Evolutionary conservation across 1,140 invertebrate species (phyloP), one percentile per base, ranked within the genome.

Genomic region (Drosophila azteca): DNA sequence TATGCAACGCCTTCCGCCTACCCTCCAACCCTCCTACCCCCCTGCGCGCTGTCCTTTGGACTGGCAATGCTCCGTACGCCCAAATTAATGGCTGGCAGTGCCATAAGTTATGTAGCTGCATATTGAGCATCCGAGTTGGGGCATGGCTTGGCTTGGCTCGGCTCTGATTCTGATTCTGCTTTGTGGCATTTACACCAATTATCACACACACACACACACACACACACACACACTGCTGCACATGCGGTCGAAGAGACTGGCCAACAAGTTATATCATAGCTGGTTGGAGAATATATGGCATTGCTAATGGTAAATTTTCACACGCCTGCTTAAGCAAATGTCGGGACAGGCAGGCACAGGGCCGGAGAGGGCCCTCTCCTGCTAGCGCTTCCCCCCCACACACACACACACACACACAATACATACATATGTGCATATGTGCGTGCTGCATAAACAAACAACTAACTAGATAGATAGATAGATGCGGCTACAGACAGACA

Each of bases 41-140:
- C 22, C 41, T 29, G 24, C 54, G 24, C 24, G 24, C 24, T 26
- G 5, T 20, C 46, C 22, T 13, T 8, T 17, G 46, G 31, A 31
- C 8, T 46, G 6, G 26, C 6, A 26, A 9, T 7, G 5, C 22
- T 7, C 55, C 15, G 29, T 52, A 74, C 49, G 65, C 62, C 63
- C 69, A 88, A 87, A 87, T 87, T 87, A 87, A 88, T 87, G 82
- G 79, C 78, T 65, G 82, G 69, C 65, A 65, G 66, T 70, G 66
- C 74, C 83, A 87, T 87, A 88, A 87, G 70, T 88, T 88, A 87
- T 87, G 82, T 83, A 88, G 66, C 82, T 87, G 82, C 74, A 87
- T 87, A 87, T 87, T 88, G 79, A 88, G 68, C 66, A 57, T 48
- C 50, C 20, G 64, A 35, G 45, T 6, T 6, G 20, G 26, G 13